A percentile compares a stretch with the other conserved stretches of the same genome.
Evolutionary conservation across 2,113 vertebrate species (phyloP).

Genomic region (Callocephalon fimbriatum): DNA sequence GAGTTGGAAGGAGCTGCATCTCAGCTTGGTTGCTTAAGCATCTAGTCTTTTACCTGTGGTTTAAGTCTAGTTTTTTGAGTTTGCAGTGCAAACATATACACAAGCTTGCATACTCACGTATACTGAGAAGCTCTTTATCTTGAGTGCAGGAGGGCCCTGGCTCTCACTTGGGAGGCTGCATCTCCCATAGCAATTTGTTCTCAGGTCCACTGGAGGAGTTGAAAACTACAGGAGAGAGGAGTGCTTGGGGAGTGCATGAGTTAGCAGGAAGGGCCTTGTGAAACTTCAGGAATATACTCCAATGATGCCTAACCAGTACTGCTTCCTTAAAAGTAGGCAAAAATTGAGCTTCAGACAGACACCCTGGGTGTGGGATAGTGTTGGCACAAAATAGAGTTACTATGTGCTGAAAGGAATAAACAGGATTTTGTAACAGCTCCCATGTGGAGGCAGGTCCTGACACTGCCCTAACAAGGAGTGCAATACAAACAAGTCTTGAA

Average conservation of each 20-base stretch:
- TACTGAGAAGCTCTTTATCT: not conserved
- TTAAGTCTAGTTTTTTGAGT: not conserved
- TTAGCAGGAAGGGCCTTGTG: not conserved
- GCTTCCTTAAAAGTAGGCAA: not conserved
- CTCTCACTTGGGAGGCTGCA: not conserved
- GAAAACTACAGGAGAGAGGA: not conserved
- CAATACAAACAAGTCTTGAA: not conserved
- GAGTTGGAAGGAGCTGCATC: not conserved
- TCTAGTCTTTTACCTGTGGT: not conserved
- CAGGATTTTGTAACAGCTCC: not conserved
- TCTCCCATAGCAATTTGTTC: rapidly evolving
- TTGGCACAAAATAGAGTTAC: not conserved
- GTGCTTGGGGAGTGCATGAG: rapidly evolving
- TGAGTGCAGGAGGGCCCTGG: not conserved
- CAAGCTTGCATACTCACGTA: not conserved
- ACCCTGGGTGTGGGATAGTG: not conserved
- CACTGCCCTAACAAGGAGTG: not conserved
- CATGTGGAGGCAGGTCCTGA: not conserved
- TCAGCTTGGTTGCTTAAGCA: not conserved
- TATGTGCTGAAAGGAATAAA: not conserved
- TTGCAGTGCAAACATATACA: not conserved
- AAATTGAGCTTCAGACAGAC: not conserved
- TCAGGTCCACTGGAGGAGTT: not conserved
- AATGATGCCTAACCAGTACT: not conserved
- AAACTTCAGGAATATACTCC: not conserved